phyloP scores from a whole-genome alignment of 2,797 vertebrate species.

The Crenichthys baileyi region DNA sequence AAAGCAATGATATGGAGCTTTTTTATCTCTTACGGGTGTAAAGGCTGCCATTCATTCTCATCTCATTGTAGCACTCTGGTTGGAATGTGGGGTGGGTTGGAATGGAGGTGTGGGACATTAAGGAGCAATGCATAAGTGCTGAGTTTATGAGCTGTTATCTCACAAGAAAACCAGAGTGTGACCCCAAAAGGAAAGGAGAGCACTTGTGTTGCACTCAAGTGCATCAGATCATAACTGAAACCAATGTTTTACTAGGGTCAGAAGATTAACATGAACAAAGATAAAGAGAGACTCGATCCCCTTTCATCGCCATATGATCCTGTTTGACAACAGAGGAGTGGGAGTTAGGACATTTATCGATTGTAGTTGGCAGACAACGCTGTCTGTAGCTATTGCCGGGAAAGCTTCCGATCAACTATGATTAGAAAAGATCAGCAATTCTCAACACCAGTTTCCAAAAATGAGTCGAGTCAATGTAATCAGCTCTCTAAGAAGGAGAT shows the following conservation, averaged over 20 bases:
- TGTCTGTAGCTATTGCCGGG: constrained; percentile 13
- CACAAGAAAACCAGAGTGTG: not conserved
- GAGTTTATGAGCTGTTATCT: not conserved
- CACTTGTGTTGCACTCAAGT: constrained; percentile 3
- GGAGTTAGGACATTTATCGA: constrained; percentile 52
- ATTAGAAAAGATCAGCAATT: constrained; percentile 25
- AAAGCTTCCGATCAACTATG: constrained; percentile 17
- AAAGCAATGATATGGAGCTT: not conserved
- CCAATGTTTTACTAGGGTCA: constrained; percentile 12
- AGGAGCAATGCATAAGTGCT: not conserved
- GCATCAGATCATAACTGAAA: constrained; percentile 16
- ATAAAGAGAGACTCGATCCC: constrained; percentile 18
- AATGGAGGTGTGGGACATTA: too few species aligned
- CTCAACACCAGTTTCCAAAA: constrained; percentile 34
- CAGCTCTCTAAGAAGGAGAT: constrained; percentile 20
- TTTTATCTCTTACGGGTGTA: not conserved
- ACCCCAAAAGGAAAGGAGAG: not conserved
- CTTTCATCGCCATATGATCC: constrained; percentile 5
- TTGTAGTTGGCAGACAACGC: constrained; percentile 33
- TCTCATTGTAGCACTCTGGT: too few species aligned
- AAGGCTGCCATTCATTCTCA: too few species aligned
- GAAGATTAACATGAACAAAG: constrained; percentile 13
- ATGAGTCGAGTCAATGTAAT: constrained; percentile 25
- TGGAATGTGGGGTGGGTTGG: too few species aligned
- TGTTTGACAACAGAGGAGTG: constrained; percentile 17